Evolutionary conservation across 2,113 vertebrate genomes (phyloP), one percentile per base, ranked within the genome.

Genomic region (Oceanites oceanicus): DNA sequence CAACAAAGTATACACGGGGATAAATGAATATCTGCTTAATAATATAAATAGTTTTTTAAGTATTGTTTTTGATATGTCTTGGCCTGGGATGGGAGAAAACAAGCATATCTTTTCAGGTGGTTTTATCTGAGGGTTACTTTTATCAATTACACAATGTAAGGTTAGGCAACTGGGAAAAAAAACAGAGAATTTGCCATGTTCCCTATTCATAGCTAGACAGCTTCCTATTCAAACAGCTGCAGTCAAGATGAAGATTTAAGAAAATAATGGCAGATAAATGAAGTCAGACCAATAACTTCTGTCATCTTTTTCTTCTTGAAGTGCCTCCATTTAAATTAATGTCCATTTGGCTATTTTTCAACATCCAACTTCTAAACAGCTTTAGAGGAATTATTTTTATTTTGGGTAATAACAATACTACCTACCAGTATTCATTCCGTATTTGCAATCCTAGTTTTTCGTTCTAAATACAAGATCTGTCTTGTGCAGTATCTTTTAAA

Each of bases 1-100:
- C 78, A 95, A 85, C 25, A 58, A 96, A 85, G 40, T 63, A 82
- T 40, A 75, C 13, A 62, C 53, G 40, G 16, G 40, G 36, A 92
- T 95, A 90, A 97, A 88, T 53, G 2, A 84, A 21, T 94, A 91
- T 82, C 87, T 82, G 29, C 40, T 93, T 88, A 78, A 71, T 9
- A 91, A 85, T 13, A 63, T 65, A 74, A 84, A 63, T 13, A 23
- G 1, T 15, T 59, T 66, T 88, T 40, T 19, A 92, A 90, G 49
- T 63, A 74, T 42, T 47, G 18, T 71, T 94, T 87, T 74, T 45
- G 49, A 75, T 91, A 55, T 61, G 38, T 40, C 40, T 61, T 96
- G 77, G 44, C 40, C 66, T 66, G 40, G 10, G 15, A 83, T 6
- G 1, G 22, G n/a, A 91, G 56, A 87, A 92, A 94, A 71, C 20